A percentile compares a stretch with the other conserved stretches of the same genome.
Conservation (phyloP, 2,888 invertebrate species). For the Drosophila merina region DNA sequence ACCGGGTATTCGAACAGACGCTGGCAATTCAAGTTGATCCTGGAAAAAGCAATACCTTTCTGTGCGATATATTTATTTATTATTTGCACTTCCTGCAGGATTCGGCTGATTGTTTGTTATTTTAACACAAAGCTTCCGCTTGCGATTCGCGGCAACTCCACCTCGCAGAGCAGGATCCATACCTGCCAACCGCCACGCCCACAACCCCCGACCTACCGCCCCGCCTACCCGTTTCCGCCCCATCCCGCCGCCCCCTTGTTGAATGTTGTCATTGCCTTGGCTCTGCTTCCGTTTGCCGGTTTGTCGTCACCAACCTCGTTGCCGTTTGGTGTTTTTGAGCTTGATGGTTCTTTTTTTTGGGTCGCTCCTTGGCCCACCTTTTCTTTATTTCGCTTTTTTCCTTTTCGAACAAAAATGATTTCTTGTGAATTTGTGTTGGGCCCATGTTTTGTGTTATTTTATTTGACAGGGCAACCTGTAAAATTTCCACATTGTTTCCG, state of each 20-base stretch:
- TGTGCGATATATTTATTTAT: conserved; percentile 74
- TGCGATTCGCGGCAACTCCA: conserved; percentile 47
- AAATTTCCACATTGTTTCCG: conserved; percentile 70
- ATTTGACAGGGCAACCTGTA: conserved; percentile 61
- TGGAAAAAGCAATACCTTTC: conserved; percentile 44
- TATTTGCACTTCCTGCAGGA: conserved; percentile 79
- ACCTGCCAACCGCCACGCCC: conserved; percentile 14
- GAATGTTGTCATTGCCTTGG: conserved; percentile 47
- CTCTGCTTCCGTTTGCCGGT: conserved; percentile 67
- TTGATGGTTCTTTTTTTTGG: conserved; percentile 39
- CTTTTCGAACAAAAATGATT: conserved; percentile 37
- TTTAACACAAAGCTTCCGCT: conserved; percentile 78
- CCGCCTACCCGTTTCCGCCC: not conserved
- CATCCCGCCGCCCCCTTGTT: conserved; percentile 10
- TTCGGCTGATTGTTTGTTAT: conserved; percentile 79
- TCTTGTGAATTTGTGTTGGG: conserved; percentile 40
- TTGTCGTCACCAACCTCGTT: conserved; percentile 50
- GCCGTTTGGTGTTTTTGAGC: conserved; percentile 49
- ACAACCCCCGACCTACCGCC: conserved; percentile 1
- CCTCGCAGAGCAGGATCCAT: not conserved
- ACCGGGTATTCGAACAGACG: conserved; percentile 37
- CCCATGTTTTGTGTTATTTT: conserved; percentile 57
- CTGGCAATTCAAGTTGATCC: conserved; percentile 62
- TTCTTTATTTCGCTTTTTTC: conserved; percentile 5
- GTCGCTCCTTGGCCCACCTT: conserved; percentile 15